These are phyloP conservation scores for Perca fluviatilis DNA, from an alignment of 2,113 vertebrate genomes.

Conservation along the genomic window DNA sequence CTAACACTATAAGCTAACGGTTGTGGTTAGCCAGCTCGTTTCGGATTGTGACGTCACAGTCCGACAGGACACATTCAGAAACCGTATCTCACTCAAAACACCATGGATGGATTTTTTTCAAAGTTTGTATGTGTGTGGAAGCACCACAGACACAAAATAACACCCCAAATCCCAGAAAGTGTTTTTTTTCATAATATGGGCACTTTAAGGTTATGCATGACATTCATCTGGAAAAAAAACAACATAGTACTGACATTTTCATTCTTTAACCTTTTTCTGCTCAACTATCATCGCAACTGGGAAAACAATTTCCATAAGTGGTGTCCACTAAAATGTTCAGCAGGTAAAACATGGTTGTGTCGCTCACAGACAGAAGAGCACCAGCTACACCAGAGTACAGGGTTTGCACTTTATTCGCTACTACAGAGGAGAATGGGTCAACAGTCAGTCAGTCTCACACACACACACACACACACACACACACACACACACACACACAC, in stretches of 20 bases:
- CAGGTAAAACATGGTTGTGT: constrained; percentile 21
- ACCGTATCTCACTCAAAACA: no score
- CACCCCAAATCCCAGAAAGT: no score
- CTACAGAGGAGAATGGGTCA: constrained; percentile 13
- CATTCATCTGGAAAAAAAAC: neutral
- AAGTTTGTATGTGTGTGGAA: no score
- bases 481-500: constrained; percentile 9
- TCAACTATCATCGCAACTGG: neutral
- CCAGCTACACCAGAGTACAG: constrained; percentile 43
- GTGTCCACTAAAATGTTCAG: constrained; percentile 12
- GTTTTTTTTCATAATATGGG: no score
- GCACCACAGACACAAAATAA: no score
- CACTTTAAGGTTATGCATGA: constrained; percentile 18
- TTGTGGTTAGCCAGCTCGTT: no score
- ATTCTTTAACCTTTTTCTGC: constrained; percentile 18
- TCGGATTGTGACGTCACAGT: no score
- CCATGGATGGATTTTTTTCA: no score
- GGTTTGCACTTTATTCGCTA: constrained; percentile 40
- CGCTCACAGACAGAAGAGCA: constrained; percentile 28
- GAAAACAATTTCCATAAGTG: constrained; percentile 33
- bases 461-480: constrained; percentile 10
- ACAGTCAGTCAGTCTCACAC: neutral
- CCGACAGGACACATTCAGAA: no score
- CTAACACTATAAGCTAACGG: no score
- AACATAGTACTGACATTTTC: constrained; percentile 27